These are phyloP conservation scores for Polyodon spathula DNA, from an alignment of 2,113 vertebrate genomes.

Conservation along the genomic window DNA sequence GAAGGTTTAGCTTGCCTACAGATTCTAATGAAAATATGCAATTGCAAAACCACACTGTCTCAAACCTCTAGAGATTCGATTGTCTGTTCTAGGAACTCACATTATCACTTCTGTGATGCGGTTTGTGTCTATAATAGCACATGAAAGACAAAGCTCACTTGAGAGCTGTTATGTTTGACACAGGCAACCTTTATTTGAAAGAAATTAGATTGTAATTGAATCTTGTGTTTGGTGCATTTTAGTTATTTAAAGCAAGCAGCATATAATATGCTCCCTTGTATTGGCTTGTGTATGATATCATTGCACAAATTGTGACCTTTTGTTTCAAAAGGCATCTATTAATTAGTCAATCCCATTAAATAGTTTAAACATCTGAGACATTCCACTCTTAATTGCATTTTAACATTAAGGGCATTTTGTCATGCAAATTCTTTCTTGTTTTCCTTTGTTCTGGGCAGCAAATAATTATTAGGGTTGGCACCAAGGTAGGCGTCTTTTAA, in stretches of 20 bases:
- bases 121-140: conserved; percentile 12
- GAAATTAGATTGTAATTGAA: conserved; percentile 3
- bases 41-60: neutral
- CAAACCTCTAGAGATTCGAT: conserved; percentile 4
- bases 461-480: too few species aligned
- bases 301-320: too few species aligned
- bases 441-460: too few species aligned
- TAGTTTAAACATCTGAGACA: too few species aligned
- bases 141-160: conserved; percentile 7
- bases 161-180: conserved; percentile 9
- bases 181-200: conserved; percentile 8
- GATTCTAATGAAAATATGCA: neutral
- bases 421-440: neutral
- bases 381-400: neutral
- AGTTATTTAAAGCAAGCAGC: conserved; percentile 3
- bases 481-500: too few species aligned
- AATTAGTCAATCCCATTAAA: neutral
- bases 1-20: too few species aligned
- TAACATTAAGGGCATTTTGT: neutral
- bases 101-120: conserved; percentile 10
- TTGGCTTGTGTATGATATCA: neutral
- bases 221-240: conserved; percentile 7
- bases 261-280: neutral
- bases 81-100: conserved; percentile 3
- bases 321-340: too few species aligned